These are phyloP conservation scores for Genyomyrus donnyi DNA, from an alignment of 2,113 vertebrate genomes.

Conservation along the genomic window DNA sequence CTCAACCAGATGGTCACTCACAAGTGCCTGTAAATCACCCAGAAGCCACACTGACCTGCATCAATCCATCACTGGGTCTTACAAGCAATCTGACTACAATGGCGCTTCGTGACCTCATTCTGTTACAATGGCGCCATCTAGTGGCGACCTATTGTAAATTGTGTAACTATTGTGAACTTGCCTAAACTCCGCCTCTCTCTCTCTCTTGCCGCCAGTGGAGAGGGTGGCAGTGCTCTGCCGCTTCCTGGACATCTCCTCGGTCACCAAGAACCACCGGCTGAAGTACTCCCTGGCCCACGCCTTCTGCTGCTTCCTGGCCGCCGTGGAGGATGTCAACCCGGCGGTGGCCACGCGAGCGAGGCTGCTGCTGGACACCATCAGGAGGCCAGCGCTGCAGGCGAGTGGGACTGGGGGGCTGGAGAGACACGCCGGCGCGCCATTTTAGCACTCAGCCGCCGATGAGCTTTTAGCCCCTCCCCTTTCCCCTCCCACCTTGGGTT, in stretches of 20 bases:
- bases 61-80: slow-evolving; percentile 5
- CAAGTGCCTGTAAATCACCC: slow-evolving; percentile 16
- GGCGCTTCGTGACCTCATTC: neutral
- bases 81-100: neutral
- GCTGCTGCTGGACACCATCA: slow-evolving; percentile 89
- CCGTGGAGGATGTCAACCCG: slow-evolving; percentile 95
- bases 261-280: slow-evolving; percentile 94
- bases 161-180: no score
- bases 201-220: slow-evolving; percentile 66
- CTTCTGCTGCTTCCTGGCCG: slow-evolving; percentile 94
- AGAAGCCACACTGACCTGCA: slow-evolving; percentile 12
- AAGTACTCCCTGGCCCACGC: slow-evolving; percentile 94
- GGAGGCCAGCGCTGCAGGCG: slow-evolving; percentile 89
- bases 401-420: neutral
- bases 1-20: slow-evolving; percentile 23
- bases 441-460: neutral
- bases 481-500: neutral
- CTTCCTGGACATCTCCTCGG: slow-evolving; percentile 92
- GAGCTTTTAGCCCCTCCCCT: neutral
- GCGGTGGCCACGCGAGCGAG: slow-evolving; percentile 91
- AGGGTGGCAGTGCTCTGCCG: slow-evolving; percentile 93
- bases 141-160: slow-evolving; percentile 6
- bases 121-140: slow-evolving; percentile 41
- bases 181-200: neutral
- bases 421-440: neutral